Conservation (phyloP, 2,113 vertebrate species). For the Syrrhaptes paradoxus region DNA sequence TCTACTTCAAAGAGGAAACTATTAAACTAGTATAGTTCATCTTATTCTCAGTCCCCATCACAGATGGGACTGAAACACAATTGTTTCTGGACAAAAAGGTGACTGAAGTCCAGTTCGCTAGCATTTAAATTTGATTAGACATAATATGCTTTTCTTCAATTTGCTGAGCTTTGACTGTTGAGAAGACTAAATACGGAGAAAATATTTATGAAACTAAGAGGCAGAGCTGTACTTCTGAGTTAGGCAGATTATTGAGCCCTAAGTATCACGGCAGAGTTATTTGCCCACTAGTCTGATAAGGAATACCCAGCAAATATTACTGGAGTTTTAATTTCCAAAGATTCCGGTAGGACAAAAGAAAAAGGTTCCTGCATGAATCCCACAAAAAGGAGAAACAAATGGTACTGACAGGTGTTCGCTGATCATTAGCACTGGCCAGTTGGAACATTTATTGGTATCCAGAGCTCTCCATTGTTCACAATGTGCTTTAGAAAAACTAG, state of each 20-base stretch:
- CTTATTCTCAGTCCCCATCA: neutral
- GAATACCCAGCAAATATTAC: neutral
- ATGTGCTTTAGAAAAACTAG: neutral
- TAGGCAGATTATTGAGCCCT: slow-evolving; percentile 29
- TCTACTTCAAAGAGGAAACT: neutral
- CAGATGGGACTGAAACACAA: slow-evolving; percentile 32
- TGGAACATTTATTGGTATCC: slow-evolving; percentile 14
- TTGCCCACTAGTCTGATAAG: neutral
- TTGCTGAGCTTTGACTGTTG: slow-evolving; percentile 50
- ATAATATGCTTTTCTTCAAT: slow-evolving; percentile 51
- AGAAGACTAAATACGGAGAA: slow-evolving; percentile 29
- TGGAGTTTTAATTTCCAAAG: neutral
- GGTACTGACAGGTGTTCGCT: slow-evolving; percentile 9
- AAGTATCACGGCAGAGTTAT: neutral
- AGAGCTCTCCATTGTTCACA: neutral
- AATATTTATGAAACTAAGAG: slow-evolving; percentile 48
- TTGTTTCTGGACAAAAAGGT: slow-evolving; percentile 34
- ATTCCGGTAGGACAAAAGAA: neutral
- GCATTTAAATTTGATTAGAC: slow-evolving; percentile 51
- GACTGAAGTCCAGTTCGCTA: slow-evolving; percentile 30
- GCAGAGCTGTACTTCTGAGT: slow-evolving; percentile 29
- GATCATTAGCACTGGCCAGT: slow-evolving; percentile 20
- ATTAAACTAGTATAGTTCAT: slow-evolving; percentile 6
- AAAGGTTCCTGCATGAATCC: neutral
- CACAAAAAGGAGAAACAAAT: slow-evolving; percentile 29